These are phyloP conservation scores for Altica lythri DNA, from an alignment of 2,888 invertebrate species.

Conservation along the genomic window DNA sequence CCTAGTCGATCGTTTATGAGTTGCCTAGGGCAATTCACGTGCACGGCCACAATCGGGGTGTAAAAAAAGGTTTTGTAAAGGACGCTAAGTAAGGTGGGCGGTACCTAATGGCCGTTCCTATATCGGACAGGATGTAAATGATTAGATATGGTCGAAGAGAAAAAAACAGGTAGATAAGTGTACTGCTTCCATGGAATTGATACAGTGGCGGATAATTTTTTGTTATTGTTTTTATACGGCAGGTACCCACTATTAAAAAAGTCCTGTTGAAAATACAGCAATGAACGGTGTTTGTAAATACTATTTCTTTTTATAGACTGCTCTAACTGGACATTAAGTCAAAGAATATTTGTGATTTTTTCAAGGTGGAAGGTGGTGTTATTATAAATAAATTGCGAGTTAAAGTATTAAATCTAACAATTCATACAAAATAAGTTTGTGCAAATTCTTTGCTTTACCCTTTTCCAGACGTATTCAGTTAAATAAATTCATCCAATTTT, in stretches of 20 bases:
- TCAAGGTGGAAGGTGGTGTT: too few species aligned
- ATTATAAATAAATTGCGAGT: too few species aligned
- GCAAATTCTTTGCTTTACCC: too few species aligned
- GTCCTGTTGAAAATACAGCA: neutral
- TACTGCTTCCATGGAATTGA: neutral
- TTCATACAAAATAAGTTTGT: too few species aligned
- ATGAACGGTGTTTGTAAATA: neutral
- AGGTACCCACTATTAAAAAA: neutral
- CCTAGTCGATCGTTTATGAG: conserved; percentile 43
- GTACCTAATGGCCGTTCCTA: conserved; percentile 34
- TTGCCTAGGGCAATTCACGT: conserved; percentile 57
- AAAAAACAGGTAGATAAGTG: conserved; percentile 28
- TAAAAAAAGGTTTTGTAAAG: conserved; percentile 50
- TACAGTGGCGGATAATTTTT: conserved; percentile 1
- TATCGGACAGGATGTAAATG: conserved; percentile 53
- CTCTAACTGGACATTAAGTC: too few species aligned
- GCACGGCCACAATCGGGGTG: conserved; percentile 49
- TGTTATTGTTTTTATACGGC: neutral
- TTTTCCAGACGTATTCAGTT: too few species aligned
- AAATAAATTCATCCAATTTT: too few species aligned
- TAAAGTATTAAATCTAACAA: too few species aligned
- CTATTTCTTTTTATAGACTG: neutral
- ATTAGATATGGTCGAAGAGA: conserved; percentile 50
- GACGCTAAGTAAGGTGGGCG: conserved; percentile 51
- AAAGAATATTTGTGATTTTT: too few species aligned